Conservation (phyloP, 1,140 invertebrate genomes). For the Hypothenemus hampei region DNA sequence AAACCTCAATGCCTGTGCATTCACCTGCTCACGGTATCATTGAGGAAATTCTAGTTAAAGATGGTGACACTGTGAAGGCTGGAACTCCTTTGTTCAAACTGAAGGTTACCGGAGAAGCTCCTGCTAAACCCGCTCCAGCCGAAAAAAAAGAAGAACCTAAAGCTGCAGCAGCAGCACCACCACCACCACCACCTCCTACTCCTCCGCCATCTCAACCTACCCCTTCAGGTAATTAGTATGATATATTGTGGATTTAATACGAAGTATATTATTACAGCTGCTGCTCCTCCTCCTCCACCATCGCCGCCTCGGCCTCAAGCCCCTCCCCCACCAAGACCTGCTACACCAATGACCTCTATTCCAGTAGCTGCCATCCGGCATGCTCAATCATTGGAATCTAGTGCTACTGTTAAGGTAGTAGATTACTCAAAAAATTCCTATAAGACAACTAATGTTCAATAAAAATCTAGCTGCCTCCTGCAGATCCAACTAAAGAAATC, state of each 20-base stretch:
- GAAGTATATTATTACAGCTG: constrained; percentile 23
- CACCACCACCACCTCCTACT: constrained; percentile 50
- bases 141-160: constrained; percentile 52
- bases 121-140: constrained; percentile 45
- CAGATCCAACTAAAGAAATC: constrained; percentile 81
- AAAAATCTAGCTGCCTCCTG: constrained; percentile 56
- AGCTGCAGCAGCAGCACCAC: too few relatives aligned
- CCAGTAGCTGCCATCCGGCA: constrained; percentile 74
- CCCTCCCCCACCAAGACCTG: constrained; percentile 43
- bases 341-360: constrained; percentile 62
- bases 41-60: constrained; percentile 78
- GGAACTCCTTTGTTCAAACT: constrained; percentile 80
- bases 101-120: constrained; percentile 53
- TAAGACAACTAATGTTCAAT: background rate
- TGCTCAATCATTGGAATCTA: constrained; percentile 62
- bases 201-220: constrained; percentile 41
- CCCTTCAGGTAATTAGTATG: constrained; percentile 5
- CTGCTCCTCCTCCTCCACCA: constrained; percentile 42
- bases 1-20: constrained; percentile 93
- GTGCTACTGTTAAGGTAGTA: constrained; percentile 52
- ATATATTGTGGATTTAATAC: constrained; percentile 5
- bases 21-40: constrained; percentile 82
- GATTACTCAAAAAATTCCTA: background rate
- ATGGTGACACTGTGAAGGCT: constrained; percentile 87
- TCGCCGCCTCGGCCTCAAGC: constrained; percentile 9